These are phyloP conservation scores for Chondrilla cf. caribensis DNA, from an alignment of 37 sponge, comb jelly and placozoan genomes.

Conservation along the genomic window DNA sequence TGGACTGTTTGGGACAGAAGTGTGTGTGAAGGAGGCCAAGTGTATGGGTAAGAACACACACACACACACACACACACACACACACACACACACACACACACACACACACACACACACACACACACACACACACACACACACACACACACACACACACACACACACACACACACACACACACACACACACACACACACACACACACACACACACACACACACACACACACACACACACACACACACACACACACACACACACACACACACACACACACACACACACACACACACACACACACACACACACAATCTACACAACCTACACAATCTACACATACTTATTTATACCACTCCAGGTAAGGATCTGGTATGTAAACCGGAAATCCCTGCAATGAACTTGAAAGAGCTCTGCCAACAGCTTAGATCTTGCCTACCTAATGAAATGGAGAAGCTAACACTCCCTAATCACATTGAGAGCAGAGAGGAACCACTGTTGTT, in stretches of 20 bases:
- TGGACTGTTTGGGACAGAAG: slow-evolving; percentile 39
- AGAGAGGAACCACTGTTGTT: too few relatives aligned
- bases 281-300: slow-evolving; percentile 22
- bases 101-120: background rate
- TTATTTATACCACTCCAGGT: slow-evolving; percentile 12
- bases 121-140: background rate
- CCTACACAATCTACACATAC: background rate
- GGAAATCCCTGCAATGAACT: slow-evolving; percentile 32
- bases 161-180: too few relatives aligned
- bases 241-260: slow-evolving; percentile 22
- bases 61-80: background rate
- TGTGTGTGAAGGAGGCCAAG: slow-evolving; percentile 38
- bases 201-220: too few relatives aligned
- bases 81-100: background rate
- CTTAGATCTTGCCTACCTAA: slow-evolving; percentile 34
- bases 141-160: too few relatives aligned
- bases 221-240: slow-evolving; percentile 11
- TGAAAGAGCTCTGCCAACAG: slow-evolving; percentile 53
- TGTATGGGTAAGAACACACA: slow-evolving; percentile 32
- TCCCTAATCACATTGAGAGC: background rate
- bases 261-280: slow-evolving; percentile 22
- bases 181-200: too few relatives aligned
- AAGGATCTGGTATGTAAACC: slow-evolving; percentile 59
- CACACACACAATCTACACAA: slow-evolving; percentile 2
- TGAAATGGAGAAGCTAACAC: background rate